Evolutionary conservation across 2,888 invertebrate genomes (phyloP), one percentile per base, ranked within the genome.

Genomic region (Epicampocera succincta): DNA sequence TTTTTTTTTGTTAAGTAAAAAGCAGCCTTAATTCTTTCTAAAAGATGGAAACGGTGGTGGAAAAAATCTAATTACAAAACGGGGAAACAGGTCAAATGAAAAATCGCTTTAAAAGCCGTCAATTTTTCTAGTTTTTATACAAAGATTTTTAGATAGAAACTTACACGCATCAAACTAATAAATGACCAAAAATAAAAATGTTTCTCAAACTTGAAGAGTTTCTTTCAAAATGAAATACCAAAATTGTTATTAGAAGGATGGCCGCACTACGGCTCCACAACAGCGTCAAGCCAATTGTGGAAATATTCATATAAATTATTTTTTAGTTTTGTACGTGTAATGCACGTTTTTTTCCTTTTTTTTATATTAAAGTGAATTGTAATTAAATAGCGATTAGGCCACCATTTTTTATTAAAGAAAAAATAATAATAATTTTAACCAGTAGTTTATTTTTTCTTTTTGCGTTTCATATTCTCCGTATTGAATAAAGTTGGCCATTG

Each of bases 331-430:
- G 33, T 78, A 78, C 33, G 5, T 9, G 33, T 33, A 33, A 33
- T 33, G 1, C 8, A 74, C 74, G 63, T 68, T 61, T 72, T 65
- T 69, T 71, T 50, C 15, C 1, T 56, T 63, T 69, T 60, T 68
- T 63, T 25, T 69, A 78, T 82, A 78, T 78, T 56, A 74, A 78
- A 78, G 80, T 73, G 72, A 83, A 77, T 84, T 82, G 85, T 85
- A 85, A 85, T 90, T 90, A 90, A 90, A 90, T 90, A 89, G 90
- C 89, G 90, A 90, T 90, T 90, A 90, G 90, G 90, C 90, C 90
- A 90, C 90, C 90, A 90, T 90, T 90, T 90, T 90, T 87, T 86
- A 87, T 56, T 3, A 69, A 52, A 46, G 71, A 85, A 60, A 61
- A 42, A 66, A 60, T 17, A 85, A 87, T 52, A 46, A 60, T 65